Percentiles rank a stretch among this genome's conserved stretches.
Conservation (phyloP, 2,797 vertebrate species). For the Cyclopterus lumpus region DNA sequence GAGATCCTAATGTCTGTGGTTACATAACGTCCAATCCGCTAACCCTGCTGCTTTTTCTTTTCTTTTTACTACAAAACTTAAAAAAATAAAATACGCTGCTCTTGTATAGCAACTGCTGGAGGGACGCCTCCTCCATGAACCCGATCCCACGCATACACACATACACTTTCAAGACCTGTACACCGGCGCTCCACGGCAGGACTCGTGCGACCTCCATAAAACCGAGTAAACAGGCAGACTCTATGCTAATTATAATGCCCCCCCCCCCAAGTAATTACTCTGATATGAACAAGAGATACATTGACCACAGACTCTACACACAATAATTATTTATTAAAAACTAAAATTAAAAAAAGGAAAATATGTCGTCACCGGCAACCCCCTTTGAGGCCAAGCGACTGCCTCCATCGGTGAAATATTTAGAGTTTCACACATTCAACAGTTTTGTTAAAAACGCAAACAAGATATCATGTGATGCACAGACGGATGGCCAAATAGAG, state of each 20-base stretch:
- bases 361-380: constrained; percentile 3
- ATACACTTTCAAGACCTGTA: constrained; percentile 61
- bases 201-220: constrained; percentile 67
- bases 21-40: constrained; percentile 74
- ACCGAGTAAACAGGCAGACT: constrained; percentile 18
- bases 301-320: background rate
- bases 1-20: constrained; percentile 57
- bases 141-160: constrained; percentile 70
- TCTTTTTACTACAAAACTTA: no score
- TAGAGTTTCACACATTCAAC: background rate
- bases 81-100: no score
- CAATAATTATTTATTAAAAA: background rate
- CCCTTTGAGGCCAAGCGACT: background rate
- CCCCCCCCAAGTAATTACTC: background rate
- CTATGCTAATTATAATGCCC: background rate
- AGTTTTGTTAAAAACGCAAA: constrained; percentile 5
- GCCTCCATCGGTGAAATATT: background rate
- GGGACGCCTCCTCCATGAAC: constrained; percentile 64
- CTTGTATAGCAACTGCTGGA: constrained; percentile 73
- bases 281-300: background rate
- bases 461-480: constrained; percentile 3
- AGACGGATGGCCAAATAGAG: constrained; percentile 1
- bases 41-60: constrained; percentile 40
- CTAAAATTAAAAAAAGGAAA: background rate
- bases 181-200: constrained; percentile 39